A percentile compares a stretch with the other conserved stretches of the same genome.
Evolutionary conservation across 2,113 vertebrate species (phyloP).

Genomic region (Prolemur simus): DNA sequence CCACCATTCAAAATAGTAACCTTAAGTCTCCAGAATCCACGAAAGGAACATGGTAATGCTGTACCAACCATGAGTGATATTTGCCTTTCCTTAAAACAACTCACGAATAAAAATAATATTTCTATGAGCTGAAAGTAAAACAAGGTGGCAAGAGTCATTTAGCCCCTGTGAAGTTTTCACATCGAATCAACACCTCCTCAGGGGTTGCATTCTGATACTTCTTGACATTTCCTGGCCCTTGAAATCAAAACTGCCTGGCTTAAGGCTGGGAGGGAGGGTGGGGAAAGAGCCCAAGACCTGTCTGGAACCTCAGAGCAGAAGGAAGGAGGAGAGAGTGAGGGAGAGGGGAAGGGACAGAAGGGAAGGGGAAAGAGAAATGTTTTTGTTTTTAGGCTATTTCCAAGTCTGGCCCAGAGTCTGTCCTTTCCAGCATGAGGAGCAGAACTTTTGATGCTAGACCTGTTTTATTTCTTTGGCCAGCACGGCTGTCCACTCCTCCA

Average conservation of each 20-base stretch:
- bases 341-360: rapidly evolving
- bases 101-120: not conserved
- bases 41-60: not conserved
- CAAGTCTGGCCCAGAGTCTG: not conserved
- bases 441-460: not conserved
- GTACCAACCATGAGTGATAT: not conserved
- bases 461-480: not conserved
- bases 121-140: not conserved
- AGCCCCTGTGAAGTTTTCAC: not conserved
- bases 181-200: not conserved
- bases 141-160: not conserved
- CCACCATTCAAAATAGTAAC: not conserved
- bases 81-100: not conserved
- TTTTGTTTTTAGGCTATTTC: not conserved
- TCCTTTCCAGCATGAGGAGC: not conserved
- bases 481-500: not conserved
- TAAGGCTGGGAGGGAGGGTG: not conserved
- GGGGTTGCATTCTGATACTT: not conserved
- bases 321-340: too few relatives aligned
- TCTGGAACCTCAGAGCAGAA: not conserved
- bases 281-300: not conserved
- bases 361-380: not conserved
- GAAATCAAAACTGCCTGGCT: not conserved
- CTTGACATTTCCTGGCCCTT: not conserved
- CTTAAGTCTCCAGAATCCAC: not conserved